phyloP scores from a whole-genome alignment of 2,888 invertebrate genomes.

The Diploptera punctata region DNA sequence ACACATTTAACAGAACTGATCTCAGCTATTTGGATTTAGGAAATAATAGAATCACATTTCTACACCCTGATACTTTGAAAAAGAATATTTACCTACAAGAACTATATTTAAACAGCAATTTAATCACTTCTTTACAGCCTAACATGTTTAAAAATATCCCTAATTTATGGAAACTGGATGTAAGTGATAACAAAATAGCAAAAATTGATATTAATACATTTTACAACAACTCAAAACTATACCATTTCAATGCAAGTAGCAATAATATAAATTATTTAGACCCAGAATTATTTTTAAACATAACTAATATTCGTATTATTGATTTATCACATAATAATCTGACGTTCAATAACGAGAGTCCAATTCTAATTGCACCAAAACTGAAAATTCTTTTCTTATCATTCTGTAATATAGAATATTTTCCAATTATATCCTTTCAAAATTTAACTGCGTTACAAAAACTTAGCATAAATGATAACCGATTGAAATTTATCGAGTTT shows the following conservation, averaged over 20 bases:
- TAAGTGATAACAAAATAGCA: background rate
- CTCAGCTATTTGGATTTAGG: slow-evolving; percentile 12
- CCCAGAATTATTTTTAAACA: background rate
- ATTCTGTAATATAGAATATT: background rate
- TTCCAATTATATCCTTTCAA: background rate
- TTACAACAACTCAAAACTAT: background rate
- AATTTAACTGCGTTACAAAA: background rate
- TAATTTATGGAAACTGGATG: slow-evolving; percentile 3
- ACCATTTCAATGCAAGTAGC: background rate
- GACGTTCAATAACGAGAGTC: background rate
- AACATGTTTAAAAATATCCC: background rate
- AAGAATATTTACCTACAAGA: slow-evolving; percentile 1
- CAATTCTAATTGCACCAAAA: slow-evolving; percentile 1
- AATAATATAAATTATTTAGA: background rate
- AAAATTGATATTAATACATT: background rate
- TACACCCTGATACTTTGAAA: slow-evolving; percentile 5
- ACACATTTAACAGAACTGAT: slow-evolving; percentile 6
- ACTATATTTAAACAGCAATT: background rate
- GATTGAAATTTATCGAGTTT: background rate
- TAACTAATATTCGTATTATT: background rate
- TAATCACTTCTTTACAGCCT: background rate
- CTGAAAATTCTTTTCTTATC: background rate
- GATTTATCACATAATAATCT: slow-evolving; percentile 18
- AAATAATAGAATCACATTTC: background rate
- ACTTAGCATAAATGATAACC: slow-evolving; percentile 1